Evolutionary conservation across 2,797 vertebrate species (phyloP).

Genomic region (Leptatherina wallacei): DNA sequence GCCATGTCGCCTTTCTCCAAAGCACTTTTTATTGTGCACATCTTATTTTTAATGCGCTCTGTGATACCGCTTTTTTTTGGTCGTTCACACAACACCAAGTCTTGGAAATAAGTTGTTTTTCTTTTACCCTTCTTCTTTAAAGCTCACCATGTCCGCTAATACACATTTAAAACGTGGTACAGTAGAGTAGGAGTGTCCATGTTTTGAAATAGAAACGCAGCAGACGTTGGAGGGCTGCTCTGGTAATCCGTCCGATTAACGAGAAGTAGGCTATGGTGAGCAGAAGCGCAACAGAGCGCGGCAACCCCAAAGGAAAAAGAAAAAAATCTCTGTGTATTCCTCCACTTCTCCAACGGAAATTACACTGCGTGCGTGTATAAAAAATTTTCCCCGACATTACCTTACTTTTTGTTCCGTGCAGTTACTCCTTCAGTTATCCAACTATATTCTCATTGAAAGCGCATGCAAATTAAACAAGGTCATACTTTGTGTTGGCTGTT

Average conservation of each 20-base stretch:
- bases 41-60: constrained; percentile 29
- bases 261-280: constrained; percentile 56
- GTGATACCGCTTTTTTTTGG: constrained; percentile 1
- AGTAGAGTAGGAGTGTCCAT: constrained; percentile 34
- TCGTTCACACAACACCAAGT: constrained; percentile 25
- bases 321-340: constrained; percentile 8
- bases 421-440: neutral
- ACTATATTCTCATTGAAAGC: neutral
- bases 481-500: neutral
- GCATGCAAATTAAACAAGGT: constrained; percentile 1
- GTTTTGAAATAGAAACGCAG: constrained; percentile 70
- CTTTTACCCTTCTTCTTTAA: neutral
- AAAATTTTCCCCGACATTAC: constrained; percentile 9
- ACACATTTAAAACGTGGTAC: constrained; percentile 2
- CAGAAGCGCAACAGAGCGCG: constrained; percentile 36
- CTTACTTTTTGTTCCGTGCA: neutral
- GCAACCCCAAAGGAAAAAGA: constrained; percentile 15
- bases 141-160: neutral
- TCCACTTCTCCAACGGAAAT: constrained; percentile 10
- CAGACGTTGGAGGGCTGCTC: constrained; percentile 73
- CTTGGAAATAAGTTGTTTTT: neutral
- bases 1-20: constrained; percentile 18
- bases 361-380: neutral
- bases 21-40: constrained; percentile 39
- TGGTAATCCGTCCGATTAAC: constrained; percentile 79